Percentiles rank a stretch among this genome's conserved stretches.
Conservation (phyloP, 2,797 vertebrate genomes). For the Corythornis leucogaster region DNA sequence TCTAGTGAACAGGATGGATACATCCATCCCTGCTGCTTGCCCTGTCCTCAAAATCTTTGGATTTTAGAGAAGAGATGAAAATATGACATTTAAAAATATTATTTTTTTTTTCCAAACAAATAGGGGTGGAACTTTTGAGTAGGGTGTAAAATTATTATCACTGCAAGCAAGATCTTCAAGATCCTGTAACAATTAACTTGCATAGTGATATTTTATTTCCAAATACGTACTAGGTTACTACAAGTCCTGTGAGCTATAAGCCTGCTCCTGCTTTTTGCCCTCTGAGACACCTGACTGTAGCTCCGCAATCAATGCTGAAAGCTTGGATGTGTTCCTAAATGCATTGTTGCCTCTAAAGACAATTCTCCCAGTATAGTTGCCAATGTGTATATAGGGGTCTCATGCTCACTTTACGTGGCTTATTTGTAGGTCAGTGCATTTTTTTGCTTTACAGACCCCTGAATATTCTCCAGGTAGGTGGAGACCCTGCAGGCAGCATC, state of each 20-base stretch:
- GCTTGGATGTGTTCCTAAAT: neutral
- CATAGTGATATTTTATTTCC: neutral
- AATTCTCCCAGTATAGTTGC: neutral
- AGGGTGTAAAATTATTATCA: neutral
- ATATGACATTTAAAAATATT: neutral
- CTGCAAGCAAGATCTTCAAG: neutral
- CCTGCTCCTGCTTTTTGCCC: neutral
- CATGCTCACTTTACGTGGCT: neutral
- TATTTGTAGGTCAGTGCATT: neutral
- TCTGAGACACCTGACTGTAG: neutral
- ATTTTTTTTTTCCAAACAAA: neutral
- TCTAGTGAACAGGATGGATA: neutral
- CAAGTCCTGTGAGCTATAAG: neutral
- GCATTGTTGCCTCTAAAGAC: neutral
- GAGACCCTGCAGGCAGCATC: neutral
- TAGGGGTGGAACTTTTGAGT: neutral
- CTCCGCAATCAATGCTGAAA: neutral
- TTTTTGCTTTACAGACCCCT: neutral
- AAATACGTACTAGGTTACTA: neutral
- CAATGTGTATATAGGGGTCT: rapidly evolving
- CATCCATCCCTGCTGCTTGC: rapidly evolving
- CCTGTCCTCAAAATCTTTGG: neutral
- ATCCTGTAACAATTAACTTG: neutral
- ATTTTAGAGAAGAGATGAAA: neutral
- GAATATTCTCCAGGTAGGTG: neutral